These are phyloP conservation scores for Cremastinae sp. DNA, from an alignment of 2,888 invertebrate species.

Conservation along the genomic window DNA sequence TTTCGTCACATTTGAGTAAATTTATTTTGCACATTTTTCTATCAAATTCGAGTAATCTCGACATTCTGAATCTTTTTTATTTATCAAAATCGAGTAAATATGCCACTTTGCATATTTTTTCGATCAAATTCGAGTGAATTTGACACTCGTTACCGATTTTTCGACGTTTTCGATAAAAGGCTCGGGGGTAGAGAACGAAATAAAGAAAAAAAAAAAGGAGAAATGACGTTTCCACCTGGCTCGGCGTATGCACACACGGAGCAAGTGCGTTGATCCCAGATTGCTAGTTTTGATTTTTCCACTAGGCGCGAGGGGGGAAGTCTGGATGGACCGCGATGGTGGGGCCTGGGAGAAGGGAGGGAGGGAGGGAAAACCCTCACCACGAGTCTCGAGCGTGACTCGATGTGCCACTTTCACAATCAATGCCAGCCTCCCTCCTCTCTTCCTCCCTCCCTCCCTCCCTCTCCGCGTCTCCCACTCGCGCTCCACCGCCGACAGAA, in stretches of 20 bases:
- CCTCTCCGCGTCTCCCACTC: slow-evolving; percentile 34
- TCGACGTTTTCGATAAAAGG: not conserved
- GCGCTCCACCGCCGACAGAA: slow-evolving; percentile 25
- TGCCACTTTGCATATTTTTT: too few relatives aligned
- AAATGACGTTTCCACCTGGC: slow-evolving; percentile 24
- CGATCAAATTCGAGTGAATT: too few relatives aligned
- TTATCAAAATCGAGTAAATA: too few relatives aligned
- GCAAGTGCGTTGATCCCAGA: slow-evolving; percentile 62
- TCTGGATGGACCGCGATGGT: too few relatives aligned
- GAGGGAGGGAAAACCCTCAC: slow-evolving; percentile 42
- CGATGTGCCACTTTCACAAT: slow-evolving; percentile 67
- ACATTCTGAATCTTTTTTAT: too few relatives aligned
- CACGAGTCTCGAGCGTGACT: slow-evolving; percentile 63
- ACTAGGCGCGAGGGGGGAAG: slow-evolving; percentile 30
- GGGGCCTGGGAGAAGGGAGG: not conserved
- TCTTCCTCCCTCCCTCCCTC: slow-evolving; percentile 34
- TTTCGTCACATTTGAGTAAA: too few relatives aligned
- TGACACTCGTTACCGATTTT: not conserved
- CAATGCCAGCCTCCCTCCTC: slow-evolving; percentile 60
- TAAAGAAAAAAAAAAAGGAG: slow-evolving; percentile 25
- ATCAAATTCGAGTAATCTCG: too few relatives aligned
- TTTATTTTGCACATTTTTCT: too few relatives aligned
- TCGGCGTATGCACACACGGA: slow-evolving; percentile 25
- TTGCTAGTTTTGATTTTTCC: slow-evolving; percentile 66
- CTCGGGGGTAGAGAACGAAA: slow-evolving; percentile 11